Percentiles rank a stretch among this genome's conserved stretches.
phyloP scores from a whole-genome alignment of 2,113 vertebrate species.

The Malurus melanocephalus region DNA sequence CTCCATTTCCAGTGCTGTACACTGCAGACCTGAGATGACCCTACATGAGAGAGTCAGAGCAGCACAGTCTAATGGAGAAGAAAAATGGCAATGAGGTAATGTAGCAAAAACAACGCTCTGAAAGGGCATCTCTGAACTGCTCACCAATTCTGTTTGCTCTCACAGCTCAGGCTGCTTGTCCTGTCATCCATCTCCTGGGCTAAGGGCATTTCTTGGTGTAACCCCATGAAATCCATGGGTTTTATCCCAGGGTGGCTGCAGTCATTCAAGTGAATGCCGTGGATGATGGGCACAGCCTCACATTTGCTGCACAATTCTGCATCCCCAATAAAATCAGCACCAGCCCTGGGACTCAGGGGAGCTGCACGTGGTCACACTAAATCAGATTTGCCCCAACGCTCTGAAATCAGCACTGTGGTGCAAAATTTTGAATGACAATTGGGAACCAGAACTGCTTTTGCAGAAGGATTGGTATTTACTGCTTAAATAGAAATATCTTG shows the following conservation, averaged over 20 bases:
- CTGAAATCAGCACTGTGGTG: not conserved
- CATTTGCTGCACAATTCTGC: accelerated
- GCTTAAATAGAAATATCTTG: not conserved
- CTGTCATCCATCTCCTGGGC: not conserved
- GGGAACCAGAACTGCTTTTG: not conserved
- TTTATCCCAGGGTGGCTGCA: not conserved
- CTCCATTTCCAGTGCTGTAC: not conserved
- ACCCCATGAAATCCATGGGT: not conserved
- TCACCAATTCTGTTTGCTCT: not conserved
- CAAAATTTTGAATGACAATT: not conserved
- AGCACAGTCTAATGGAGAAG: not conserved
- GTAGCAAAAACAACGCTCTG: not conserved
- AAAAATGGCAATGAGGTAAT: constrained; percentile 15
- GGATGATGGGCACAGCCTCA: not conserved
- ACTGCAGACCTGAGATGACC: not conserved
- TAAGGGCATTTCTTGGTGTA: not conserved
- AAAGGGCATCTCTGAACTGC: not conserved
- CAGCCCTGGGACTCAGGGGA: not conserved
- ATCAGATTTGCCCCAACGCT: not conserved
- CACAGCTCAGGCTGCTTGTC: not conserved
- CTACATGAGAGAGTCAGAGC: not conserved
- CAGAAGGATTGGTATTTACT: not conserved
- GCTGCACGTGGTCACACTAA: accelerated
- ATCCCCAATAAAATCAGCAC: not conserved
- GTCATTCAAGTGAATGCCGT: accelerated